Base-by-base conservation (phyloP, 2,888 invertebrate species). In the Stegophylla sp. region DNA sequence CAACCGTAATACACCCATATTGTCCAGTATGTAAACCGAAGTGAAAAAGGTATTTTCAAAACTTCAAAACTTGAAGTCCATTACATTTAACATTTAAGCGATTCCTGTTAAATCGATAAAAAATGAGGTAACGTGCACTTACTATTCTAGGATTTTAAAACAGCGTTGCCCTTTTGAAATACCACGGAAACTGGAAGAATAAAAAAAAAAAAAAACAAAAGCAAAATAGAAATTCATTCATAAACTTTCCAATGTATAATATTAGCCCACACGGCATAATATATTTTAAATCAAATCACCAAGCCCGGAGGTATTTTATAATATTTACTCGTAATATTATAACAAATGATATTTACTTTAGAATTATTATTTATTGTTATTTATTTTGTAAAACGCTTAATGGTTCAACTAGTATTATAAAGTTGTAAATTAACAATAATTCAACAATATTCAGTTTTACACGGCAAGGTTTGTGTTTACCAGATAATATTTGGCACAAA, bases 381-480 rank as follows among this genome's bases (percentile, higher is more conserved):
- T n/a, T n/a, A 56, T 56, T 56, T 23, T 56, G 20, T 23, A 3
- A 23, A 23, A 56, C 10, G n/a, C 20, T 34, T 23, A 13, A 23
- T 20, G 9, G n/a, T 17, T 3, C 41, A 23, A 5, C 9, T 28
- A 9, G 9, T 48, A 28, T 4, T 26, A 64, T 10, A 45, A 64
- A 4, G 17, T 28, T 5, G 20, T 51, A n/a, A 51, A 69, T 51
- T 5, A 51, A 48, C 7, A 7, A 34, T 26, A 17, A 34, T 64
- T 64, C 41, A 3, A 5, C n/a, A 17, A 45, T 20, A 53, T 20
- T 34, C 13, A 43, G 13, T 64, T 43, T 43, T 20, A 43, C 41
- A 20, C 41, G 17, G 34, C 34, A 71, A 41, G 53, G 34, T 71
- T 71, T 53, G 56, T 71, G 34, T 71, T 71, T 53, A 71, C 53